Evolutionary conservation across 2,797 vertebrate genomes (phyloP).

Genomic region (Ciconia nigra): DNA sequence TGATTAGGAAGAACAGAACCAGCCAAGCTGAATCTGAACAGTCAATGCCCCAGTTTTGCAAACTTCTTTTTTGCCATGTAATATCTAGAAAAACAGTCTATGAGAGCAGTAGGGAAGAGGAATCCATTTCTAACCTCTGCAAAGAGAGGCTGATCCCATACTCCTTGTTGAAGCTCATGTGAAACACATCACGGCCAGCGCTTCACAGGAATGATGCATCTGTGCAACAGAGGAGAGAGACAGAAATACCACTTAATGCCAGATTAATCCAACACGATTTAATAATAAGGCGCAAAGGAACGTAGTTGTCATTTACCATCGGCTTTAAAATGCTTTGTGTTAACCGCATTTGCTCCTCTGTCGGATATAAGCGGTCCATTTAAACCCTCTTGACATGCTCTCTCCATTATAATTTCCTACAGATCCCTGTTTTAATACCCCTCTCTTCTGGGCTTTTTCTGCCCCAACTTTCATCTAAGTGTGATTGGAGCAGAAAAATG

Average conservation of each 20-base stretch:
- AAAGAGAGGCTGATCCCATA: neutral
- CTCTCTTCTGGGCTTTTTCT: neutral
- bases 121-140: neutral
- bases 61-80: neutral
- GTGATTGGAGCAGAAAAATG: neutral
- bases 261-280: slow-evolving; percentile 48
- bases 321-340: slow-evolving; percentile 15
- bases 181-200: neutral
- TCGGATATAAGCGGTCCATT: neutral
- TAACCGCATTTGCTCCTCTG: neutral
- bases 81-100: neutral
- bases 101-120: neutral
- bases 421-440: neutral
- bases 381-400: neutral
- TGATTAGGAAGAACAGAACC: neutral
- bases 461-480: neutral
- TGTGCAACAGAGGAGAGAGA: neutral
- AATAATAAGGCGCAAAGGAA: slow-evolving; percentile 33
- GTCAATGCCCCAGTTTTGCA: neutral
- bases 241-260: slow-evolving; percentile 51
- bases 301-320: neutral
- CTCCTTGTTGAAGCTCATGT: neutral
- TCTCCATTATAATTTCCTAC: neutral
- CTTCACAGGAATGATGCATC: slow-evolving; percentile 35
- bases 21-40: neutral